A percentile compares a stretch with the other conserved stretches of the same genome.
These are phyloP conservation scores for Heliconius eleuchia DNA, from an alignment of 1,140 invertebrate genomes.

Conservation along the genomic window DNA sequence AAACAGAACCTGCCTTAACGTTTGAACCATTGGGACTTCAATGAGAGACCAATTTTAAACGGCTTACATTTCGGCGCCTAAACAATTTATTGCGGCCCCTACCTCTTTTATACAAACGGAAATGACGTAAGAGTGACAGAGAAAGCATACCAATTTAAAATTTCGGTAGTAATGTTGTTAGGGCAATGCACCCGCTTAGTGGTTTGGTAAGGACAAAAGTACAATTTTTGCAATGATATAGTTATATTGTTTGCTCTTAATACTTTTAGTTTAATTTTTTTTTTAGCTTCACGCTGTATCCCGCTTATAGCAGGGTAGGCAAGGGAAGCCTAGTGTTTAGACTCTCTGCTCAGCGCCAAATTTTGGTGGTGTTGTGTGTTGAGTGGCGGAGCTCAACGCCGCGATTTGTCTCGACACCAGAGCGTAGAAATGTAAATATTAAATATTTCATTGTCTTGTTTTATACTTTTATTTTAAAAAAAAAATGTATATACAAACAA, in stretches of 20 bases:
- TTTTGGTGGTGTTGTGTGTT: too few species aligned
- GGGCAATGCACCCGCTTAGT: constrained; percentile 73
- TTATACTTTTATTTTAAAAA: too few species aligned
- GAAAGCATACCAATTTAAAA: constrained; percentile 68
- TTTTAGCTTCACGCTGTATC: too few species aligned
- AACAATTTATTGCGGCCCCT: constrained; percentile 52
- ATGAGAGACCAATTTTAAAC: constrained; percentile 61
- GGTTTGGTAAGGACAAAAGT: constrained; percentile 77
- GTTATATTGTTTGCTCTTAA: constrained; percentile 15
- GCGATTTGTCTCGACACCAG: too few species aligned
- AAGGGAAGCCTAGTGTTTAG: too few species aligned
- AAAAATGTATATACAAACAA: too few species aligned
- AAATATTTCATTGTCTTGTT: too few species aligned
- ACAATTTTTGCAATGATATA: constrained; percentile 72
- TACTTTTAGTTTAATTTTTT: too few species aligned
- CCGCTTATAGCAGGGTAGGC: too few species aligned
- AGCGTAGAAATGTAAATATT: too few species aligned
- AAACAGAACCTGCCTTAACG: constrained; percentile 77
- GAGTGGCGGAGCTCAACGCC: too few species aligned
- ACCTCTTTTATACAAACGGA: constrained; percentile 44
- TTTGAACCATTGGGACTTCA: constrained; percentile 62
- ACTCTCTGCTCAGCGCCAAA: too few species aligned
- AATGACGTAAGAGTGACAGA: constrained; percentile 49
- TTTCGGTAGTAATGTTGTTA: constrained; percentile 62
- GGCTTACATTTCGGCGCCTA: constrained; percentile 47